Conservation (phyloP, 2,797 vertebrate species). For the Anas capensis region DNA sequence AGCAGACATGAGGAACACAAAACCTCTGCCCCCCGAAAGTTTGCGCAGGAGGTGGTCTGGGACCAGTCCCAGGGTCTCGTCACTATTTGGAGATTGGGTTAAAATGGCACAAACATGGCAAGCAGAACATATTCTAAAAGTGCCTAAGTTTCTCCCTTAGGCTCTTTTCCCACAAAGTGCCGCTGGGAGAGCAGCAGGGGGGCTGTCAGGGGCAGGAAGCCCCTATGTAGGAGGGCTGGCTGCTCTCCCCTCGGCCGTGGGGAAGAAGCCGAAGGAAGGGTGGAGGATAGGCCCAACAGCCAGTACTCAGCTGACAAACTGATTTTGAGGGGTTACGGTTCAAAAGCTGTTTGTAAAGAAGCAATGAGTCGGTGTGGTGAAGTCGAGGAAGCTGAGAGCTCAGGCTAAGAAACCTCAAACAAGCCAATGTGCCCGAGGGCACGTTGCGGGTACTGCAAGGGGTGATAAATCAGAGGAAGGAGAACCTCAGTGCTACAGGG, state of each 20-base stretch:
- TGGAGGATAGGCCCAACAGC: background rate
- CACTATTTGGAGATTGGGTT: background rate
- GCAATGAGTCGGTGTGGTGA: background rate
- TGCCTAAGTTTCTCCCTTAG: background rate
- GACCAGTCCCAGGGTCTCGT: background rate
- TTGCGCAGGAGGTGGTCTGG: background rate
- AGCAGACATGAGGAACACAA: background rate
- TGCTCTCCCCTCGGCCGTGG: fast-evolving
- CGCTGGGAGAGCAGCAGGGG: background rate
- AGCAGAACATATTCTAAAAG: background rate
- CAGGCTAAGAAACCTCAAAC: background rate
- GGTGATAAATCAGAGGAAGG: background rate
- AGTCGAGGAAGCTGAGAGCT: background rate
- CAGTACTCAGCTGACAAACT: background rate
- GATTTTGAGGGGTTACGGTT: background rate
- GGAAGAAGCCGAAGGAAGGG: background rate
- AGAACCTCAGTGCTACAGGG: background rate
- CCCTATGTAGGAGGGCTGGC: fast-evolving
- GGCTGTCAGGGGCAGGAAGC: background rate
- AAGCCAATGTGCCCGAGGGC: background rate
- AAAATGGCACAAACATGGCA: background rate
- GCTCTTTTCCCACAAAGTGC: background rate
- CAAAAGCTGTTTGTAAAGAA: background rate
- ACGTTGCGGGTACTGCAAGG: background rate
- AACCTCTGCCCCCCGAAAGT: background rate